Percentiles rank a stretch among this genome's conserved stretches.
phyloP scores from a whole-genome alignment of 2,797 vertebrate genomes.

The Neoniphon sammara region DNA sequence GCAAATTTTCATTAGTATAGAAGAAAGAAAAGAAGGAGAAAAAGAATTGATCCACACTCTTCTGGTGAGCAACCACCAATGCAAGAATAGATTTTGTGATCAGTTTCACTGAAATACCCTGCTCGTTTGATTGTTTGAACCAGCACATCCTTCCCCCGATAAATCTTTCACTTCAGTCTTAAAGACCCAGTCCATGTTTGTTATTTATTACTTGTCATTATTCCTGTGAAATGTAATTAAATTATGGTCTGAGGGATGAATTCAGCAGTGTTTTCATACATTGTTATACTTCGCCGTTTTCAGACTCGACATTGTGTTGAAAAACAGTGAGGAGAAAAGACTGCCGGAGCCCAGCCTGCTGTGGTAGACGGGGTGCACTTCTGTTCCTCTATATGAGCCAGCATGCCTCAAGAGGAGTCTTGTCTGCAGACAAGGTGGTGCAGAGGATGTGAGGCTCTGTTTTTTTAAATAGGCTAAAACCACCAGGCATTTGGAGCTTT shows the following conservation, averaged over 20 bases:
- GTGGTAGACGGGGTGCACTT: constrained; percentile 33
- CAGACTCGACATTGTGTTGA: constrained; percentile 4
- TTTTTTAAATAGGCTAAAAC: constrained; percentile 53
- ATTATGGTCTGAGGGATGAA: constrained; percentile 7
- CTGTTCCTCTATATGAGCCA: constrained; percentile 38
- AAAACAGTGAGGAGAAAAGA: constrained; percentile 25
- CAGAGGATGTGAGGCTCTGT: constrained; percentile 31
- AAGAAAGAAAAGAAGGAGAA: constrained; percentile 44
- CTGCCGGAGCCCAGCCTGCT: constrained; percentile 26
- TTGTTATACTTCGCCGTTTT: constrained; percentile 23
- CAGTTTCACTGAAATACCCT: constrained; percentile 39
- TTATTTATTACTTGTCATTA: background rate
- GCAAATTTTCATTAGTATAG: constrained; percentile 68
- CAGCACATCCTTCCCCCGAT: background rate
- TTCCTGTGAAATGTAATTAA: constrained; percentile 5
- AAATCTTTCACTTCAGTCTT: background rate
- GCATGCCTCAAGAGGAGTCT: constrained; percentile 31
- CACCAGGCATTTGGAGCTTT: constrained; percentile 32
- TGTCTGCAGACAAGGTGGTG: constrained; percentile 49
- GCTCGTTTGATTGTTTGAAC: constrained; percentile 29
- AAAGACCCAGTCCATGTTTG: background rate
- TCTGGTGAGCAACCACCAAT: constrained; percentile 26
- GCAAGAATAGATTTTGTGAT: constrained; percentile 26
- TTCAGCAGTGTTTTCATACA: background rate
- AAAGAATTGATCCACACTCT: constrained; percentile 38